phyloP scores from a whole-genome alignment of 1,140 invertebrate species.

The Drosophila pectinifera region DNA sequence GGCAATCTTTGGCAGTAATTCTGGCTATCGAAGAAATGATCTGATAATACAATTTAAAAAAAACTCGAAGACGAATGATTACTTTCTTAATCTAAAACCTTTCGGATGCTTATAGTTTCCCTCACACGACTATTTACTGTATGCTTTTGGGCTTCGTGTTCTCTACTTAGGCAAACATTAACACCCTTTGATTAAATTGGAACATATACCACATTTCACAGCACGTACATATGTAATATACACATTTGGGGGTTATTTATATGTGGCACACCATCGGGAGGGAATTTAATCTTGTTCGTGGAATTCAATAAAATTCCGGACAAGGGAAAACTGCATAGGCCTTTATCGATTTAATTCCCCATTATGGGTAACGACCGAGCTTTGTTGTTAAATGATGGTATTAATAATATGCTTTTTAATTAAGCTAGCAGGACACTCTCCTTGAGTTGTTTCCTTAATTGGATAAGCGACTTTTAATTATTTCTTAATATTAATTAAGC shows the following conservation, averaged over 20 bases:
- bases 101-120: not conserved
- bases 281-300: constrained; percentile 2
- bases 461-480: no score
- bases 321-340: not conserved
- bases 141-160: constrained; percentile 10
- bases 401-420: not conserved
- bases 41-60: no score
- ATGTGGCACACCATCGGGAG: not conserved
- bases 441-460: no score
- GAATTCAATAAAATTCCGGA: not conserved
- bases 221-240: not conserved
- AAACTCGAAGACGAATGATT: no score
- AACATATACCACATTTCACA: constrained; percentile 11
- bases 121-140: constrained; percentile 19
- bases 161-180: constrained; percentile 42
- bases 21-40: no score
- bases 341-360: not conserved
- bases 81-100: no score
- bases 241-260: not conserved
- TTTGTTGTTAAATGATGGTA: not conserved
- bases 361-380: not conserved
- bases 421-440: no score
- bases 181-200: constrained; percentile 50
- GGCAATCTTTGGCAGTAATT: no score
- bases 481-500: not conserved